Conservation (phyloP, 1,140 invertebrate genomes). For the Triops cancriformis region DNA sequence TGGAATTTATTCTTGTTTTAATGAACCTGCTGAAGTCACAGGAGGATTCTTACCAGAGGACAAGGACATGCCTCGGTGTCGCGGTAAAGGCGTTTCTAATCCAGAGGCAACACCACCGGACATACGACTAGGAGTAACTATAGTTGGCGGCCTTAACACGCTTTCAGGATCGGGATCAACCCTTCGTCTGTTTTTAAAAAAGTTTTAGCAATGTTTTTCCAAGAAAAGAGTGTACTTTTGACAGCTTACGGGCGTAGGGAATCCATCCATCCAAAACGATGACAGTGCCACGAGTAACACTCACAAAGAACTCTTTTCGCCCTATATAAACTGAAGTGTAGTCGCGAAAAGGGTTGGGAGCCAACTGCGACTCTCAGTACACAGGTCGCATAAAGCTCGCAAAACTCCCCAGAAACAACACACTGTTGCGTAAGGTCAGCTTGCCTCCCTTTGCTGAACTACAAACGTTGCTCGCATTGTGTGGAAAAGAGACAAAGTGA, state of each 20-base stretch:
- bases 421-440: too few relatives aligned
- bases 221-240: neutral
- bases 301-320: neutral
- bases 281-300: neutral
- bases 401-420: too few relatives aligned
- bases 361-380: too few relatives aligned
- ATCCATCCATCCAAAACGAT: neutral
- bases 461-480: too few relatives aligned
- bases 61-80: neutral
- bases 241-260: neutral
- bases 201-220: neutral
- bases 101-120: neutral
- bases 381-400: too few relatives aligned
- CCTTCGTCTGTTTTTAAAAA: neutral
- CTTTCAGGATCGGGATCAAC: neutral
- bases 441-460: too few relatives aligned
- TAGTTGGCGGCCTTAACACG: neutral
- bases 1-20: neutral
- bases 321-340: neutral
- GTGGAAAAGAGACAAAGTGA: too few relatives aligned
- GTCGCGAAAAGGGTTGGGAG: neutral
- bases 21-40: too few relatives aligned
- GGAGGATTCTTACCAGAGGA: neutral
- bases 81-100: neutral
- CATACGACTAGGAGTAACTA: slow-evolving; percentile 1